A percentile compares a stretch with the other conserved stretches of the same genome.
These are phyloP conservation scores for Myathropa florea DNA, from an alignment of 2,888 invertebrate species.

Conservation along the genomic window DNA sequence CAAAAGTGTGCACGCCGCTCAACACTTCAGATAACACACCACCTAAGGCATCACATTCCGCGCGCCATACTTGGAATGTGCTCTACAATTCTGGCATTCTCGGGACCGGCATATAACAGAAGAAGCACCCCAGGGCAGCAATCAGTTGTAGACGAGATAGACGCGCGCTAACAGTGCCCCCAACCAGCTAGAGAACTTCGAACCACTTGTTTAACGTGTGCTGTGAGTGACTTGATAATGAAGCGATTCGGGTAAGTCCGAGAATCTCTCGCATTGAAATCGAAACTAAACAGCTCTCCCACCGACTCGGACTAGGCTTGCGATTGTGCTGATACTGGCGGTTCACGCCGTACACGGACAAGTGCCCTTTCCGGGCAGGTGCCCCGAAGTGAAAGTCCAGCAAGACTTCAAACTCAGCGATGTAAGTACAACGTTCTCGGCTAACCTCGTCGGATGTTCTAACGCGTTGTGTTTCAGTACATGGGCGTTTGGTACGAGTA, in stretches of 20 bases:
- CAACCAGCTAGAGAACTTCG: constrained; percentile 16
- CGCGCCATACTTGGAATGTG: constrained; percentile 24
- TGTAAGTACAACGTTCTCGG: constrained; percentile 74
- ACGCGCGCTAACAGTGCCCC: constrained; percentile 32
- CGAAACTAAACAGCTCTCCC: background rate
- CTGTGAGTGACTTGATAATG: constrained; percentile 20
- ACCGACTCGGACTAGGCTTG: background rate
- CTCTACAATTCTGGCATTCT: constrained; percentile 6
- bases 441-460: background rate
- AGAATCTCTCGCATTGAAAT: background rate
- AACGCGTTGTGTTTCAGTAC: constrained; percentile 81
- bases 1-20: background rate
- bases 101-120: constrained; percentile 37
- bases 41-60: constrained; percentile 26
- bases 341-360: constrained; percentile 80
- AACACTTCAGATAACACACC: background rate
- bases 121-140: constrained; percentile 16
- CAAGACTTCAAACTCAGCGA: constrained; percentile 83
- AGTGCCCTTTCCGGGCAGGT: constrained; percentile 84
- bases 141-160: constrained; percentile 59
- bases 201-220: constrained; percentile 5
- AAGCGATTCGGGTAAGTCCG: constrained; percentile 49
- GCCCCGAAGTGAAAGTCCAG: constrained; percentile 84
- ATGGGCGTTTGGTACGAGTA: constrained; percentile 90
- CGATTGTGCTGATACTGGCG: constrained; percentile 11